Conservation (phyloP, 2,888 invertebrate genomes). For the Cerastoderma edule region DNA sequence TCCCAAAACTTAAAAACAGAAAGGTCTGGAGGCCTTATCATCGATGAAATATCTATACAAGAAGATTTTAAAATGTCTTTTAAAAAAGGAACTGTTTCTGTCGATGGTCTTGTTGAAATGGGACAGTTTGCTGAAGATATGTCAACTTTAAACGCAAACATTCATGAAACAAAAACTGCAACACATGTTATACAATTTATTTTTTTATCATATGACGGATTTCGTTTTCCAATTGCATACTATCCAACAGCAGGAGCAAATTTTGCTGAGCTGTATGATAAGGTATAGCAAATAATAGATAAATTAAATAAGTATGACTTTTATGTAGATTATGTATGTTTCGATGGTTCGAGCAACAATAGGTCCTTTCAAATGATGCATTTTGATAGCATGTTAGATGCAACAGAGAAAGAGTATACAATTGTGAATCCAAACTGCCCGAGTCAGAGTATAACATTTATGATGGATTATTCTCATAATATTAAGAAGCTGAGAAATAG, state of each 20-base stretch:
- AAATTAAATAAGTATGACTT: slow-evolving; percentile 32
- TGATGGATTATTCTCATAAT: slow-evolving; percentile 46
- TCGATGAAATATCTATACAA: slow-evolving; percentile 46
- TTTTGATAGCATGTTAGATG: slow-evolving; percentile 24
- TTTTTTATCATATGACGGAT: slow-evolving; percentile 34
- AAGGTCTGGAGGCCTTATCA: slow-evolving; percentile 32
- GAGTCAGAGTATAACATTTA: slow-evolving; percentile 19
- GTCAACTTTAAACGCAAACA: slow-evolving; percentile 20
- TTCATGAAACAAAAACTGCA: slow-evolving; percentile 28
- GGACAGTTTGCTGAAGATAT: slow-evolving; percentile 30
- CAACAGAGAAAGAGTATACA: slow-evolving; percentile 19
- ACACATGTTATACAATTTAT: slow-evolving; percentile 40
- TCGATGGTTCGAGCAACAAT: slow-evolving; percentile 39
- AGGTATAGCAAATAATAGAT: slow-evolving; percentile 37
- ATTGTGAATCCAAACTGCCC: slow-evolving; percentile 18
- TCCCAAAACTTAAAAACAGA: slow-evolving; percentile 30
- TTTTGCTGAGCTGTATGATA: slow-evolving; percentile 35
- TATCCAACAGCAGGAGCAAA: slow-evolving; percentile 36
- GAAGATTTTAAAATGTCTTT: slow-evolving; percentile 40
- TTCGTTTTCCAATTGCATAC: slow-evolving; percentile 41
- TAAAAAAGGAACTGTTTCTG: slow-evolving; percentile 10
- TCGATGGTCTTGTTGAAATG: slow-evolving; percentile 36
- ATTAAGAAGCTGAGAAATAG: slow-evolving; percentile 45
- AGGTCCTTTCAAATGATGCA: slow-evolving; percentile 37
- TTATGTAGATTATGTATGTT: slow-evolving; percentile 28